Evolutionary conservation across 2,113 vertebrate species (phyloP).

Genomic region (Xenopus laevis): DNA sequence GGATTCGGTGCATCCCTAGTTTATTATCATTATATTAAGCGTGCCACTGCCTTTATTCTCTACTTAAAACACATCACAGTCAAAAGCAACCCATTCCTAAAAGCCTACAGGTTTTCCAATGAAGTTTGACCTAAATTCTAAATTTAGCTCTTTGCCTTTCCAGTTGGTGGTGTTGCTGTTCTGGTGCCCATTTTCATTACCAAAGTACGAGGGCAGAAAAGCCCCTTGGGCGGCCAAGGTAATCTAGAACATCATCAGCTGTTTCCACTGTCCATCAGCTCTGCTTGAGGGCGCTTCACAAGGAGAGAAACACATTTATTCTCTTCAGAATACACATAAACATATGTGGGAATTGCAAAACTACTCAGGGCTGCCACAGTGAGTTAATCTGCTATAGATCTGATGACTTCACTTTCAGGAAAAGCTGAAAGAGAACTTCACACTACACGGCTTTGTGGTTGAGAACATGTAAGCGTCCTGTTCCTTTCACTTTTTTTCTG

Average conservation of each 20-base stretch:
- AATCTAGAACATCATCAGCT: background rate
- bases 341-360: too few relatives aligned
- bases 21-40: too few relatives aligned
- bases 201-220: background rate
- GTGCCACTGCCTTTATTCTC: too few relatives aligned
- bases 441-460: background rate
- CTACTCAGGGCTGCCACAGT: background rate
- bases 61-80: too few relatives aligned
- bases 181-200: too few relatives aligned
- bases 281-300: background rate
- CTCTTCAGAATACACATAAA: background rate
- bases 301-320: background rate
- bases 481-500: background rate
- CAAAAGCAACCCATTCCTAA: too few relatives aligned
- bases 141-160: too few relatives aligned
- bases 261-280: background rate
- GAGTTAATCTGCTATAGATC: background rate
- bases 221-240: background rate
- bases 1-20: too few relatives aligned
- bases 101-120: too few relatives aligned
- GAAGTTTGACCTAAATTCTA: too few relatives aligned
- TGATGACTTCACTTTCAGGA: constrained; percentile 1
- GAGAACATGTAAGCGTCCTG: background rate
- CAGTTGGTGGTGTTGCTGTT: too few relatives aligned
- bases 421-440: background rate